Base-by-base conservation (phyloP, 2,797 vertebrate species). In the Sebastes oblongus region DNA sequence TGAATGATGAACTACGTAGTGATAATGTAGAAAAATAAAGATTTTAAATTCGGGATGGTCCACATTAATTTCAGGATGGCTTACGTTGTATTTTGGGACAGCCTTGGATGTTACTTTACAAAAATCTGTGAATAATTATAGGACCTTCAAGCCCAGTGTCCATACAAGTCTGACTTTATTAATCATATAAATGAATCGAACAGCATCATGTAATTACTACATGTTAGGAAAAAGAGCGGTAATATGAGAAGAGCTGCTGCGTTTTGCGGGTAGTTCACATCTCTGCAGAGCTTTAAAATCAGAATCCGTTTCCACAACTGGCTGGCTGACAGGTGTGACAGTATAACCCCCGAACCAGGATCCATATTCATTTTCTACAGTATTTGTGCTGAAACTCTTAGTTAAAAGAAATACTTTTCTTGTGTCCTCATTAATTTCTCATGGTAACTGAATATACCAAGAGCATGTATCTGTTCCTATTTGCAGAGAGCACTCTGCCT, bases 341-440 rank as follows among this genome's bases (percentile, higher is more conserved):
- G 39, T 18, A 11, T 39, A 55, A 75, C 30, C 56, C 42, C 66
- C 59, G 58, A 85, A 70, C n/a, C 29, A 12, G 72, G 20, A 67
- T 39, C 30, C 39, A 30, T 77, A 69, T 82, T 65, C 2, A 80
- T 87, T 78, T 82, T 55, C 22, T 69, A 39, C 65, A 16, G 71
- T 2, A 56, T 58, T 89, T 81, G 39, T 66, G 69, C 60, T 24
- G 55, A 74, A 76, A 71, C 34, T 73, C 25, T 25, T 16, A 65
- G 32, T 6, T 54, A n/a, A 29, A 59, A 14, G 42, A 58, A 64
- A 61, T 68, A 46, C 42, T 68, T 83, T 83, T 83, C 39, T 76
- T 66, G 78, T 71, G 62, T 79, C 73, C 50, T 87, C 82, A 92
- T 93, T 85, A 81, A 93, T 90, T 88, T 90, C 59, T 88, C 70